These are phyloP conservation scores for Catocala nupta DNA, from an alignment of 2,888 invertebrate species.

Conservation along the genomic window DNA sequence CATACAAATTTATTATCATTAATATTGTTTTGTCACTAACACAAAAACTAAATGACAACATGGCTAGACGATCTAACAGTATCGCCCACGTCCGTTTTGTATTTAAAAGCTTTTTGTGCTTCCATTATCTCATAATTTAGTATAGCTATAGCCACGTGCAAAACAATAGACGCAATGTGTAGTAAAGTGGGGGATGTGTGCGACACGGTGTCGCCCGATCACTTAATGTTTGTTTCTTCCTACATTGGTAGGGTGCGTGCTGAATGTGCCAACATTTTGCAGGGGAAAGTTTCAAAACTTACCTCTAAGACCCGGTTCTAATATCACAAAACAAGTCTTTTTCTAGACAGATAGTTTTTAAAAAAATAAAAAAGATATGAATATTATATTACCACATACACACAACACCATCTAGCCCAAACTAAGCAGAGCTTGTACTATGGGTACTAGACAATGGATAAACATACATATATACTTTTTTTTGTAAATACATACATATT, in stretches of 20 bases:
- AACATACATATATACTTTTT: no score
- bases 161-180: conserved; percentile 47
- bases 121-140: conserved; percentile 44
- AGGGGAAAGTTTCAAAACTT: not conserved
- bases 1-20: not conserved
- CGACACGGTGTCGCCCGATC: conserved; percentile 58
- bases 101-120: conserved; percentile 29
- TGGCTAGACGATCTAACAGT: conserved; percentile 14
- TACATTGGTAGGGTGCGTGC: conserved; percentile 28
- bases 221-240: conserved; percentile 45
- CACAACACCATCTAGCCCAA: no score
- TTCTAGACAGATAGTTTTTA: no score
- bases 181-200: conserved; percentile 38
- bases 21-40: not conserved
- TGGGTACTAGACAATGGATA: no score
- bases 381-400: no score
- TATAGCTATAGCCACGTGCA: conserved; percentile 21
- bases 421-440: no score
- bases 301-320: no score
- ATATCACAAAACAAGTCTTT: no score
- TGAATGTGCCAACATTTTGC: conserved; percentile 1
- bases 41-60: conserved; percentile 14
- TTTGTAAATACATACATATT: no score
- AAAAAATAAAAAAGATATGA: no score
- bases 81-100: conserved; percentile 1